Conservation (phyloP, 2,113 vertebrate species). For the Ceyx melanurus region DNA sequence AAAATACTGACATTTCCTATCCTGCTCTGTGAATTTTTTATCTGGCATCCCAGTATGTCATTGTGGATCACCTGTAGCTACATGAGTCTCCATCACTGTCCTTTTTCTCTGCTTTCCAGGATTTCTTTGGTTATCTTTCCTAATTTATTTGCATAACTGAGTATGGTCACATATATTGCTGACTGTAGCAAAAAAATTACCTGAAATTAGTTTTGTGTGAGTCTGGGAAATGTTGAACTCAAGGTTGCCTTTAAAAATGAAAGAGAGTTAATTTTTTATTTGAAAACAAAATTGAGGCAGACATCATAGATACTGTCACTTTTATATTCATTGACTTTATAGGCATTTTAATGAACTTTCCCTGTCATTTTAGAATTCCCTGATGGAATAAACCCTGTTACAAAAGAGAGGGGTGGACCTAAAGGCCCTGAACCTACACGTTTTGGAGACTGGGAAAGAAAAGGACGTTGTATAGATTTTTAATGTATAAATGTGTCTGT, state of each 20-base stretch:
- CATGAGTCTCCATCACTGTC: not conserved
- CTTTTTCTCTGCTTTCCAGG: not conserved
- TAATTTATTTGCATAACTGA: not conserved
- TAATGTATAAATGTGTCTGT: constrained; percentile 58
- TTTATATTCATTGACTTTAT: not conserved
- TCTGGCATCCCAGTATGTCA: not conserved
- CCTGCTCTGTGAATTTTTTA: not conserved
- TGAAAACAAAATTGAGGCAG: not conserved
- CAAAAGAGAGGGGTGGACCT: constrained; percentile 93
- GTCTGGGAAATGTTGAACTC: not conserved
- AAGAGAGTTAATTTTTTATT: not conserved
- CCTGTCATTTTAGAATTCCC: constrained; percentile 85
- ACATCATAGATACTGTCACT: not conserved
- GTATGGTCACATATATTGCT: not conserved
- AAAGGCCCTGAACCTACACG: constrained; percentile 95
- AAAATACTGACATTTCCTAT: not conserved
- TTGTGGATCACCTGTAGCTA: not conserved
- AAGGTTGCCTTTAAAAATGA: not conserved
- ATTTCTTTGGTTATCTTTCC: not conserved
- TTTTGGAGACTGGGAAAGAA: constrained; percentile 97
- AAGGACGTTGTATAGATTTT: constrained; percentile 97
- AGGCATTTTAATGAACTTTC: not conserved
- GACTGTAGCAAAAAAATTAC: not conserved
- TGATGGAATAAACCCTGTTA: constrained; percentile 88
- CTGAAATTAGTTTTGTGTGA: not conserved